A percentile compares a stretch with the other conserved stretches of the same genome.
phyloP scores from a whole-genome alignment of 2,888 invertebrate genomes.

The Cenopis cana region DNA sequence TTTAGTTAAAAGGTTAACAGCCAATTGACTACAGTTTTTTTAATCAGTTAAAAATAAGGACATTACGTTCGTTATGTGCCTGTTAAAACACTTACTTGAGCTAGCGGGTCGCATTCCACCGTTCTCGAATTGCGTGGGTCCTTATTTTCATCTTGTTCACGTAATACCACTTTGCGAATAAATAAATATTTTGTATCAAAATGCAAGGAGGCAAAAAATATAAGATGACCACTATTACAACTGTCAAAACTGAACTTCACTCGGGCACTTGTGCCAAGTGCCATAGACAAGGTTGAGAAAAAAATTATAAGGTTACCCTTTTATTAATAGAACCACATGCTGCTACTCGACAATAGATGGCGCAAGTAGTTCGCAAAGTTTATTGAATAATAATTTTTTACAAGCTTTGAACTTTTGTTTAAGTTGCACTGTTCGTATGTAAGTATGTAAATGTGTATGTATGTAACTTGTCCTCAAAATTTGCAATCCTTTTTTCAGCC shows the following conservation, averaged over 20 bases:
- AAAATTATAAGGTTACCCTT: slow-evolving; percentile 48
- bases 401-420: no score
- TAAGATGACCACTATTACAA: slow-evolving; percentile 82
- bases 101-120: slow-evolving; percentile 83
- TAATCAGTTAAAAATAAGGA: slow-evolving; percentile 85
- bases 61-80: slow-evolving; percentile 62
- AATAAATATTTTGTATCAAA: slow-evolving; percentile 85
- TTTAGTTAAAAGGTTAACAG: slow-evolving; percentile 86
- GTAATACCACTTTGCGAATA: slow-evolving; percentile 83
- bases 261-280: slow-evolving; percentile 76
- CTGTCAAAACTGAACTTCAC: slow-evolving; percentile 84
- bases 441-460: no score
- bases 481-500: no score
- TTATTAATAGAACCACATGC: slow-evolving; percentile 70
- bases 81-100: slow-evolving; percentile 73
- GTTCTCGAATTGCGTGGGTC: slow-evolving; percentile 81
- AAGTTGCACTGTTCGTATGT: no score
- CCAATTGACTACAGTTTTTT: slow-evolving; percentile 85
- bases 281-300: slow-evolving; percentile 76
- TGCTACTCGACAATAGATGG: slow-evolving; percentile 70
- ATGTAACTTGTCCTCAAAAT: no score
- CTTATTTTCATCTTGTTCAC: slow-evolving; percentile 84
- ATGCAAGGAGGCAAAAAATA: slow-evolving; percentile 83
- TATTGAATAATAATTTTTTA: no score
- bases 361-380: slow-evolving; percentile 43